These are phyloP conservation scores for Drosophila anomalata DNA, from an alignment of 2,888 invertebrate genomes.

Conservation along the genomic window DNA sequence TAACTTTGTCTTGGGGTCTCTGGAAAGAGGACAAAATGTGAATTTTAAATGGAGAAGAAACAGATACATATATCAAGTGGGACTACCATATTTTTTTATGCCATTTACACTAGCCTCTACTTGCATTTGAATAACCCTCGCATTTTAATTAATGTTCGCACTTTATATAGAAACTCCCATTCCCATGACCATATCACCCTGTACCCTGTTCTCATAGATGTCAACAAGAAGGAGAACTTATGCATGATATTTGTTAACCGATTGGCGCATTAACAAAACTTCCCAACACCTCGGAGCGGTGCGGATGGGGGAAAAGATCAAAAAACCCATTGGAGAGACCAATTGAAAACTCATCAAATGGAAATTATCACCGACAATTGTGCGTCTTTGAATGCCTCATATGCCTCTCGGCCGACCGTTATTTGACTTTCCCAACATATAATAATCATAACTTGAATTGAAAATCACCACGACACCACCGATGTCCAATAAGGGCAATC, in stretches of 20 bases:
- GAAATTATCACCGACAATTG: conserved; percentile 66
- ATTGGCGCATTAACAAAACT: conserved; percentile 57
- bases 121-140: not conserved
- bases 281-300: conserved; percentile 60
- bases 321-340: conserved; percentile 62
- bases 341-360: conserved; percentile 74
- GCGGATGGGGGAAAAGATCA: conserved; percentile 55
- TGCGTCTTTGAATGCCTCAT: conserved; percentile 30
- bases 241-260: conserved; percentile 49
- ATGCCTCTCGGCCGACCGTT: conserved; percentile 47
- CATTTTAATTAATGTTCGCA: not conserved
- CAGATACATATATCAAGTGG: too few species aligned
- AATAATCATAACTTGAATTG: conserved; percentile 78
- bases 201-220: conserved; percentile 54
- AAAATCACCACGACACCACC: conserved; percentile 60
- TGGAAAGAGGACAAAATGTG: conserved; percentile 2
- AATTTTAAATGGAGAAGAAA: not conserved
- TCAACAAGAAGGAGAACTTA: conserved; percentile 36
- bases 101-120: too few species aligned
- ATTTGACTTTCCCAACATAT: conserved; percentile 76
- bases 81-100: too few species aligned
- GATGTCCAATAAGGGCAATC: conserved; percentile 75
- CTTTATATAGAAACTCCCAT: not conserved
- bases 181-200: conserved; percentile 15
- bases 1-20: not conserved